Base-by-base conservation (phyloP, 2,888 invertebrate genomes). In the Balanococcus diminutus region DNA sequence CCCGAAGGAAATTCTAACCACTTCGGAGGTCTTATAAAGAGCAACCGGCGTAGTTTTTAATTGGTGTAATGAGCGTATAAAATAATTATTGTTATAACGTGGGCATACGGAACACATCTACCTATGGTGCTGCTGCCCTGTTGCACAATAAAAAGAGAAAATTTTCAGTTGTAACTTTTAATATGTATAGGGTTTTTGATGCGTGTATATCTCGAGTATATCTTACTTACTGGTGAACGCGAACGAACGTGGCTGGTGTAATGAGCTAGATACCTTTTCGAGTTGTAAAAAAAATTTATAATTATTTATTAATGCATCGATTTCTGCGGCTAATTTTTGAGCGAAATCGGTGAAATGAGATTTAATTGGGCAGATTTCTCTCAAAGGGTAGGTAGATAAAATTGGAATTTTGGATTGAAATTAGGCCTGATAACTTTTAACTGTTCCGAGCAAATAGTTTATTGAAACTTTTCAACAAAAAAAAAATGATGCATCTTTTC, bases 141-240 rank as follows among this genome's bases (percentile, higher is more conserved):
- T 56, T 56, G 56, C 56, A 56, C 56, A 56, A 56, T 56, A 56
- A 56, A 56, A 56, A 56, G 56, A 56, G 56, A 56, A 56, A 56
- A 56, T 56, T 56, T n/a, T 56, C 22, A 56, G 56, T 22, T 11
- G 22, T 56, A 56, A 22, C 19, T 19, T 56, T 56, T 56, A 22
- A 56, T 56, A 56, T 22, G 22, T 19, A 6, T 56, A 56, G 9
- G 8, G 19, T 19, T 56, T 22, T 56, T 19, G 56, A 56, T 22
- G 19, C 56, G 56, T 56, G 22, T 22, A n/a, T 56, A 56, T 56
- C 56, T 56, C 56, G 56, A 56, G 56, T 56, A 56, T 56, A 19
- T 56, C 22, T 56, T 56, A n/a, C n/a, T n/a, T n/a, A n/a, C n/a
- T n/a, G n/a, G n/a, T n/a, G n/a, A n/a, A n/a, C n/a, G n/a, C 11